phyloP scores from a whole-genome alignment of 2,113 vertebrate species.

The Raja brachyura region DNA sequence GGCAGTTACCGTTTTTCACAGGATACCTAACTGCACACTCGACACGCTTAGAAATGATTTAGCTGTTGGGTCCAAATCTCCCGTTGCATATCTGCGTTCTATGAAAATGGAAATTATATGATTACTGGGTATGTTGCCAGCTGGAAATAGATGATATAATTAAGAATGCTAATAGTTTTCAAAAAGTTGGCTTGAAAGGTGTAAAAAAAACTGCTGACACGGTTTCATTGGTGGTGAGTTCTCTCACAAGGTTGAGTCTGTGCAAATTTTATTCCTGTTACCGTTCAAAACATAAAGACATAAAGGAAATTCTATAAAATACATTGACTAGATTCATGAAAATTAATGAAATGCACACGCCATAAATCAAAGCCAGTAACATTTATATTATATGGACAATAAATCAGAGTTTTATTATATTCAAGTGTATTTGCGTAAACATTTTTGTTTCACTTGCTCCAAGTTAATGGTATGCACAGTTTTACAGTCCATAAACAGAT shows the following conservation, averaged over 20 bases:
- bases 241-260: constrained; percentile 80
- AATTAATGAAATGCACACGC: constrained; percentile 87
- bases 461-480: constrained; percentile 96
- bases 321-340: constrained; percentile 87
- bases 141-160: constrained; percentile 94
- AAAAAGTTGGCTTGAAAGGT: constrained; percentile 99
- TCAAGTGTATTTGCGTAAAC: constrained; percentile 98
- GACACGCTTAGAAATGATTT: constrained; percentile 69
- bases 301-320: constrained; percentile 69
- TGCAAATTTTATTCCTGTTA: constrained; percentile 85
- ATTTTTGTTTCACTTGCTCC: constrained; percentile 98
- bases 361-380: constrained; percentile 98
- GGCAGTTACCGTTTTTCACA: constrained; percentile 74
- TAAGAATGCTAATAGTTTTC: constrained; percentile 99
- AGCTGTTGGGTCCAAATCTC: constrained; percentile 60
- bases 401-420: constrained; percentile 96
- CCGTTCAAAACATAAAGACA: constrained; percentile 76
- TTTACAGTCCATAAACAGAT: constrained; percentile 99
- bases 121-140: constrained; percentile 96
- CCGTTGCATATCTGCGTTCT: constrained; percentile 66
- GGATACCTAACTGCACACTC: constrained; percentile 74
- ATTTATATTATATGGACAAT: constrained; percentile 97
- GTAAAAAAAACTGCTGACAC: constrained; percentile 99
- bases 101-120: constrained; percentile 90
- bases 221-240: constrained; percentile 90